phyloP scores from a whole-genome alignment of 2,113 vertebrate species.

The Albula goreensis region DNA sequence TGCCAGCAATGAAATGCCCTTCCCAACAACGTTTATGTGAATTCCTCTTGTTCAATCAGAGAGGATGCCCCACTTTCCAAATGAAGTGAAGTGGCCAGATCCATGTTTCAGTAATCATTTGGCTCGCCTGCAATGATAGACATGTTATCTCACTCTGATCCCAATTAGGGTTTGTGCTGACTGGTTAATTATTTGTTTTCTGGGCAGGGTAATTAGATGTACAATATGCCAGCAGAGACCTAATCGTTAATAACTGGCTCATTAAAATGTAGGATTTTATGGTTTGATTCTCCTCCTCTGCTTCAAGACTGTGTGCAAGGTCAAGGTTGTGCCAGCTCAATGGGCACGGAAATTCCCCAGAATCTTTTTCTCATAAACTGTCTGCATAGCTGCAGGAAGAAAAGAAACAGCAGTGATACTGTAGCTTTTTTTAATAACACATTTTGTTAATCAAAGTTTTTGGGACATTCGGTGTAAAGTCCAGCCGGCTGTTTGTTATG shows the following conservation, averaged over 20 bases:
- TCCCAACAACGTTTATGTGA: slow-evolving; percentile 5
- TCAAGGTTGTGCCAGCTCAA: slow-evolving; percentile 29
- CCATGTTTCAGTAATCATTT: slow-evolving; percentile 57
- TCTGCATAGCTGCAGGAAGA: neutral
- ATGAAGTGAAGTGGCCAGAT: slow-evolving; percentile 51
- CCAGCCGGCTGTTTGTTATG: neutral
- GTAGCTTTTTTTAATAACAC: neutral
- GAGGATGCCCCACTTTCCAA: slow-evolving; percentile 48
- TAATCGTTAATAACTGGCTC: slow-evolving; percentile 62
- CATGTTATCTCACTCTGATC: slow-evolving; percentile 66
- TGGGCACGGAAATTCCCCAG: slow-evolving; percentile 13
- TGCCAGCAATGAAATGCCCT: neutral
- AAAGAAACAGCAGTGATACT: neutral
- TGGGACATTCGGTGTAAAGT: slow-evolving; percentile 1
- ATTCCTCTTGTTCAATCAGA: slow-evolving; percentile 47
- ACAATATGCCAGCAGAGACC: slow-evolving; percentile 62
- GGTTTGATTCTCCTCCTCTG: slow-evolving; percentile 37
- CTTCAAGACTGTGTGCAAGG: slow-evolving; percentile 30
- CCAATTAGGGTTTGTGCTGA: slow-evolving; percentile 68
- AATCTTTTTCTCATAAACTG: neutral
- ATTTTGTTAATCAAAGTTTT: neutral
- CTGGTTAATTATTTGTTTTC: slow-evolving; percentile 74
- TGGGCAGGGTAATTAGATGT: slow-evolving; percentile 64
- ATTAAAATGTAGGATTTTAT: slow-evolving; percentile 60
- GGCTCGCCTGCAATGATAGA: slow-evolving; percentile 61